These are phyloP conservation scores for Epinotia demarniana DNA, from an alignment of 2,888 invertebrate genomes.

Conservation along the genomic window DNA sequence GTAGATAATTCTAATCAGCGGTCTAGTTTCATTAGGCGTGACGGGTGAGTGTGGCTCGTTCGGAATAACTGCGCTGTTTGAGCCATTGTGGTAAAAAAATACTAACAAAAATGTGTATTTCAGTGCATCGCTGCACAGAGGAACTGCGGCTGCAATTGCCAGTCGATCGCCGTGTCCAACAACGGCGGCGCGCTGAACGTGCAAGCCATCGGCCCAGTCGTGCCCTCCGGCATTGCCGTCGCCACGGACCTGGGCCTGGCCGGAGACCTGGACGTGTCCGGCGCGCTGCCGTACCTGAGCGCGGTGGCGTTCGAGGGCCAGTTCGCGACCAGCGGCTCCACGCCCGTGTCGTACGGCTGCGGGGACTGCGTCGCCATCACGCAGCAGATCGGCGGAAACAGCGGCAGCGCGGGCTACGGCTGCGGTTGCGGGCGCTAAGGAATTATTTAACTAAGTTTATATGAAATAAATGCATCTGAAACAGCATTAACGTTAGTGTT, in stretches of 20 bases:
- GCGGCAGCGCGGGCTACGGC: not conserved
- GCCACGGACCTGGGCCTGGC: too few species aligned
- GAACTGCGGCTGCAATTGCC: slow-evolving; percentile 7
- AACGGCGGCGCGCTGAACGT: slow-evolving; percentile 9
- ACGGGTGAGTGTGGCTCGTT: too few species aligned
- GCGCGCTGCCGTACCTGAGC: slow-evolving; percentile 33
- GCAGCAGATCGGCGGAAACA: slow-evolving; percentile 12
- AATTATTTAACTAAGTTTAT: not conserved
- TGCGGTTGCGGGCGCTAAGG: slow-evolving; percentile 19
- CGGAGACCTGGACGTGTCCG: too few species aligned
- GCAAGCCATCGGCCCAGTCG: too few species aligned
- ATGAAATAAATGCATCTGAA: not conserved
- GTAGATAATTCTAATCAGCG: too few species aligned
- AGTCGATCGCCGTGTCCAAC: slow-evolving; percentile 27
- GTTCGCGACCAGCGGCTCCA: too few species aligned
- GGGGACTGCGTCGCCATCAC: slow-evolving; percentile 43
- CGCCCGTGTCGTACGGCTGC: slow-evolving; percentile 24
- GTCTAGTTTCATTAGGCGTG: too few species aligned
- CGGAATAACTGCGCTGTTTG: too few species aligned
- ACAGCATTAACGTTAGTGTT: too few species aligned
- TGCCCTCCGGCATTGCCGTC: too few species aligned
- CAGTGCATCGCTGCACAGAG: slow-evolving; percentile 13
- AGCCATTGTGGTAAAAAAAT: too few species aligned
- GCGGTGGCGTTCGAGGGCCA: slow-evolving; percentile 33
- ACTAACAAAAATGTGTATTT: not conserved